phyloP scores from a whole-genome alignment of 2,888 invertebrate species.

The Agriotes lineatus region DNA sequence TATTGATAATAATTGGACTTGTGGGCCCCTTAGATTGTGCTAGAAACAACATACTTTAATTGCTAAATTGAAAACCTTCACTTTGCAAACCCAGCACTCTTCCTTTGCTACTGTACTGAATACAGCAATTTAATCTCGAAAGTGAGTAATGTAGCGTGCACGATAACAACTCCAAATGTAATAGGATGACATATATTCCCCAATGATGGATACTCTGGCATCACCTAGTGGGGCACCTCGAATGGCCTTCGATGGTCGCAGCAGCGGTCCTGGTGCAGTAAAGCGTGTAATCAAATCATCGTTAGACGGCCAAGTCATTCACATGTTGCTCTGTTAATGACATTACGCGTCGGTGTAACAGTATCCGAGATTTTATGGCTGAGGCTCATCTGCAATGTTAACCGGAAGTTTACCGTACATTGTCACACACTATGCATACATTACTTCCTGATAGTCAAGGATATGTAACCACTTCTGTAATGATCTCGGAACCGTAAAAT shows the following conservation, averaged over 20 bases:
- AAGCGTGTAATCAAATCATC: constrained; percentile 44
- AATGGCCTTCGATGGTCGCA: constrained; percentile 29
- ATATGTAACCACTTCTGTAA: constrained; percentile 37
- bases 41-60: too few species aligned
- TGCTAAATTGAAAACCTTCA: too few species aligned
- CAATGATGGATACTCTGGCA: neutral
- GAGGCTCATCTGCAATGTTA: constrained; percentile 34
- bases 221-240: constrained; percentile 9
- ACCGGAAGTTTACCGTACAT: constrained; percentile 44
- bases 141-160: too few species aligned
- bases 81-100: too few species aligned
- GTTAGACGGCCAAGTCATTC: constrained; percentile 47
- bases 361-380: constrained; percentile 39
- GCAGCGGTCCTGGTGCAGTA: constrained; percentile 13
- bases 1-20: too few species aligned
- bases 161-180: too few species aligned
- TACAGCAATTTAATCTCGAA: too few species aligned
- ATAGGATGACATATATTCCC: neutral
- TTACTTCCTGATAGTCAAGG: constrained; percentile 44
- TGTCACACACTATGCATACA: constrained; percentile 42
- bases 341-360: constrained; percentile 48
- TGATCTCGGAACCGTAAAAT: constrained; percentile 26
- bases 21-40: too few species aligned
- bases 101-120: too few species aligned
- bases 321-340: constrained; percentile 46